Evolutionary conservation across 2,888 invertebrate species (phyloP), one percentile per base, ranked within the genome.

Genomic region (Resseliella maxima): DNA sequence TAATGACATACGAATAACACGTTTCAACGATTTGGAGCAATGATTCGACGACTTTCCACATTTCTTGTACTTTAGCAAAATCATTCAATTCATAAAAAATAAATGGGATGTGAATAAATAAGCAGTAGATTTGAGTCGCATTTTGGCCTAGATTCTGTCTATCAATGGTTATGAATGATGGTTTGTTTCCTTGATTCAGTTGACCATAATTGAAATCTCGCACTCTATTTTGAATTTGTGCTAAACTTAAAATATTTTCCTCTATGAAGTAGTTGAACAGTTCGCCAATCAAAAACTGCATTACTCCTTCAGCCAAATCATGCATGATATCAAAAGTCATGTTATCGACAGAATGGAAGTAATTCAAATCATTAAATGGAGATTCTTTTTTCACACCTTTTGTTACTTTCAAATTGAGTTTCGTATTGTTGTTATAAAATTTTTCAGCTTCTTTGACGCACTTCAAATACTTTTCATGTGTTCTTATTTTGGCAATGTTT

Each of bases 51-150:
- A n/a, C n/a, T n/a, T n/a, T n/a, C n/a, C n/a, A n/a, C n/a, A n/a
- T n/a, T n/a, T n/a, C n/a, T n/a, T n/a, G n/a, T n/a, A n/a, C n/a
- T n/a, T n/a, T n/a, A n/a, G 38, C 38, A 6, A 21, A 10, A 21
- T 38, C 6, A 3, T 38, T 38, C 12, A 83, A n/a, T 0, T 83
- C 31, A n/a, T 0, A 2, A 15, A 83, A 38, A 12, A 83, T 83
- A 38, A 83, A 83, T 31, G 83, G 83, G 0, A 83, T 6, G 38
- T 83, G 38, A n/a, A 83, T 38, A 38, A 83, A n/a, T 10, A 83
- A n/a, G 5, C 8, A 15, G 21, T 83, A 38, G 8, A n/a, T 5
- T 38, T 83, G 83, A 18, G 24, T n/a, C 1, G 83, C 83, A 83
- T 83, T 83, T 38, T 83, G 83, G 0, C 83, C 83, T 27, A 83